Evolutionary conservation across 2,113 vertebrate species (phyloP), one percentile per base, ranked within the genome.

Genomic region (Passer domesticus): DNA sequence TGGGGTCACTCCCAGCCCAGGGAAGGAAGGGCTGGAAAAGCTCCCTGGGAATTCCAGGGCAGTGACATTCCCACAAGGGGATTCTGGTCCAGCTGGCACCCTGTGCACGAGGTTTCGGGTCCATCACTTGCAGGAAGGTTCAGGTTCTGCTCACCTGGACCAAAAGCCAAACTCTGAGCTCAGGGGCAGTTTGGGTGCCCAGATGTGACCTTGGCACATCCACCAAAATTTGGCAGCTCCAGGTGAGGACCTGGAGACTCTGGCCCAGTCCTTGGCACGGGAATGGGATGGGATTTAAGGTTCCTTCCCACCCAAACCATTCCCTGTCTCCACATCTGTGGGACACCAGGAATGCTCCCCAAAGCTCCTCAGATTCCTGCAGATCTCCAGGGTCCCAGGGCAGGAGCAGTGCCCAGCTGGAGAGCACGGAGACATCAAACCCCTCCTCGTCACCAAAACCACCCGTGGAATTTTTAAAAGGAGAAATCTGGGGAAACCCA

Each of bases 91-190:
- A 22, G 7, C 37, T 5, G 22, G 41, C 8, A 16, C 21, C 24
- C 14, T 9, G 11, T 33, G 37, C 53, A 8, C 2, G 24, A 59
- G 53, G 25, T 1, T 0, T 12, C 43, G 3, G 13, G 1, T 8
- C 39, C 30, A 12, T 4, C 24, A 1, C 1, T 2, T 4, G 28
- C 35, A 49, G n/a, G 28, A 25, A 31, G n/a, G 39, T 18, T 4
- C 12, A 4, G 3, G 20, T 4, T 43, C 28, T 22, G 37, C 46
- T 35, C 58, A 30, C 24, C 53, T 47, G 53, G n/a, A 52, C 5
- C 28, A 23, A 30, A 53, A 31, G 8, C 7, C 47, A 14, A 46
- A 7, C 4, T 6, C 27, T 10, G 28, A 15, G 10, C 6, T 6
- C 19, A 2, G 62, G 1, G 23, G 24, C 1, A 14, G 1, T 6